Conservation (phyloP, 1,140 invertebrate species). For the Mya arenaria region DNA sequence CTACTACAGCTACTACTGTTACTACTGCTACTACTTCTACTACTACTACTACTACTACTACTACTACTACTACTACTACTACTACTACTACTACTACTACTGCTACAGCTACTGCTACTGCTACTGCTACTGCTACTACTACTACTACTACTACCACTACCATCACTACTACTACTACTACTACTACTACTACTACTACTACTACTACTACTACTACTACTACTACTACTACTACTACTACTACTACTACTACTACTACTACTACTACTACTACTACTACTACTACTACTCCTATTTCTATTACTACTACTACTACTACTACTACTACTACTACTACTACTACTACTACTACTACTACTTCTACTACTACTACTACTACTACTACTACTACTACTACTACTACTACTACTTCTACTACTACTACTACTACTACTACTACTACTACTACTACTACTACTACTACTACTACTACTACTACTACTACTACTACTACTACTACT, state of each 20-base stretch:
- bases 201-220: background rate
- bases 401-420: constrained; percentile 16
- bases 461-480: constrained; percentile 15
- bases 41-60: constrained; percentile 34
- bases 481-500: constrained; percentile 35
- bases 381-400: constrained; percentile 8
- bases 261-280: constrained; percentile 17
- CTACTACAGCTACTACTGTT: constrained; percentile 49
- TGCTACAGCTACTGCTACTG: background rate
- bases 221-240: background rate
- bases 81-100: background rate
- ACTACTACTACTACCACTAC: background rate
- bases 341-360: constrained; percentile 15
- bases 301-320: background rate
- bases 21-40: constrained; percentile 12
- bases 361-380: constrained; percentile 31
- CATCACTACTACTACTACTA: too few relatives aligned
- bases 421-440: constrained; percentile 9
- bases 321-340: constrained; percentile 22
- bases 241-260: background rate
- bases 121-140: background rate
- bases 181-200: background rate
- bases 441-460: constrained; percentile 9
- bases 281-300: too few relatives aligned
- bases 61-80: background rate